phyloP scores from a whole-genome alignment of 2,797 vertebrate genomes.

The Typhlichthys subterraneus region DNA sequence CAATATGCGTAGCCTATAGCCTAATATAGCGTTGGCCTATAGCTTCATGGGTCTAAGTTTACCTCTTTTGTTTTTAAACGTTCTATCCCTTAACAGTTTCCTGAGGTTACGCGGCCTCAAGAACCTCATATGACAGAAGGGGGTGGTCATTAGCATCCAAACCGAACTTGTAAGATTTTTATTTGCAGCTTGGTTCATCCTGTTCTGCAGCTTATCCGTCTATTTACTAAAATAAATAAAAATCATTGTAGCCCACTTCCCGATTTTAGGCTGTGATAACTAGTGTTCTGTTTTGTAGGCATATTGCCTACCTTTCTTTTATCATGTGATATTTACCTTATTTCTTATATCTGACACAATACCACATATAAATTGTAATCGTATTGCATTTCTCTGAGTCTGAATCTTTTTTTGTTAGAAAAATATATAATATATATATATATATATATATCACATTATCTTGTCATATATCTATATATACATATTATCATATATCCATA shows the following conservation, averaged over 20 bases:
- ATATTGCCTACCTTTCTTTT: background rate
- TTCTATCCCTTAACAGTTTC: slow-evolving; percentile 51
- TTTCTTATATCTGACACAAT: too few relatives aligned
- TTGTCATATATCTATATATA: too few relatives aligned
- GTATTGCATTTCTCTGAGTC: too few relatives aligned
- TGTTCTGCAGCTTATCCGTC: slow-evolving; percentile 13
- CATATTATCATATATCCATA: too few relatives aligned
- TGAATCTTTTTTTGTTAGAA: background rate
- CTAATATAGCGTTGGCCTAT: background rate
- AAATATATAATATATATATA: too few relatives aligned
- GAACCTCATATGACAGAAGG: slow-evolving; percentile 66
- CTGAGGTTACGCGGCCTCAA: slow-evolving; percentile 59
- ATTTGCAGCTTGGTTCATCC: slow-evolving; percentile 41
- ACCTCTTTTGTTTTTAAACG: slow-evolving; percentile 51
- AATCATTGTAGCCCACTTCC: too few relatives aligned
- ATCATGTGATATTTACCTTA: too few relatives aligned
- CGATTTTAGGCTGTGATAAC: too few relatives aligned
- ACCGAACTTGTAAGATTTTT: slow-evolving; percentile 45
- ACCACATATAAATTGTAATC: too few relatives aligned
- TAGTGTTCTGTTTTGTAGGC: background rate
- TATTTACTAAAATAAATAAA: too few relatives aligned
- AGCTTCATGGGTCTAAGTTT: slow-evolving; percentile 19
- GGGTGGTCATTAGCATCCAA: slow-evolving; percentile 44
- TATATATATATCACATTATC: too few relatives aligned
- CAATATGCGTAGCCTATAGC: too few relatives aligned